A percentile compares a stretch with the other conserved stretches of the same genome.
phyloP scores from a whole-genome alignment of 2,888 invertebrate genomes.

The Julus scanicus region DNA sequence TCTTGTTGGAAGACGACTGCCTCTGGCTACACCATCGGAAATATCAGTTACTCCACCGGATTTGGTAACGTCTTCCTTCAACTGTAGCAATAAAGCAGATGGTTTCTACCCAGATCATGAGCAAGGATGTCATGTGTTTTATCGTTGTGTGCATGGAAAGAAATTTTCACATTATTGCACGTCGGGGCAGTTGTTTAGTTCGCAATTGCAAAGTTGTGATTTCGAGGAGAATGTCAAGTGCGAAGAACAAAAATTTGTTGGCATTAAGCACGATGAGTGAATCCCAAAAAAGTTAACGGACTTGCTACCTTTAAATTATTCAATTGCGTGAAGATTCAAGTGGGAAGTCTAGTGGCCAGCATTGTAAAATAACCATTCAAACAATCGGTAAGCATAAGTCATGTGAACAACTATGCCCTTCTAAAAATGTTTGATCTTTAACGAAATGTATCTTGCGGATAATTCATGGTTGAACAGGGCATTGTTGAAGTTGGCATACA shows the following conservation, averaged over 20 bases:
- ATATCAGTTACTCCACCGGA: neutral
- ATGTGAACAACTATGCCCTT: neutral
- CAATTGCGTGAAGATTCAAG: neutral
- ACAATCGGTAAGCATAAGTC: neutral
- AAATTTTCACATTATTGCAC: constrained; percentile 61
- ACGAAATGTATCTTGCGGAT: neutral
- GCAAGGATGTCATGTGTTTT: constrained; percentile 60
- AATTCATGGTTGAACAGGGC: neutral
- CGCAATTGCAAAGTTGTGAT: constrained; percentile 59
- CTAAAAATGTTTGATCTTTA: neutral
- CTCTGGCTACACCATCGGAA: neutral
- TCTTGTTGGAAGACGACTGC: constrained; percentile 14
- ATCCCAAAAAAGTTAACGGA: neutral
- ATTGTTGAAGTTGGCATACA: too few relatives aligned
- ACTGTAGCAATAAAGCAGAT: constrained; percentile 59
- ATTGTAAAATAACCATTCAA: neutral
- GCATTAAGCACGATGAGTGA: neutral
- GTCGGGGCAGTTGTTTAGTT: constrained; percentile 60
- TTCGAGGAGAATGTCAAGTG: constrained; percentile 60
- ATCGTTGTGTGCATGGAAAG: constrained; percentile 60
- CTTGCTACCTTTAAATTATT: neutral
- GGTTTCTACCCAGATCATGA: constrained; percentile 60
- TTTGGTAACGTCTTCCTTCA: constrained; percentile 51
- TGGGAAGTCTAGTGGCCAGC: neutral
- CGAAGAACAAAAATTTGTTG: constrained; percentile 14